phyloP scores from a whole-genome alignment of 2,888 invertebrate species.

The Thereva unica region DNA sequence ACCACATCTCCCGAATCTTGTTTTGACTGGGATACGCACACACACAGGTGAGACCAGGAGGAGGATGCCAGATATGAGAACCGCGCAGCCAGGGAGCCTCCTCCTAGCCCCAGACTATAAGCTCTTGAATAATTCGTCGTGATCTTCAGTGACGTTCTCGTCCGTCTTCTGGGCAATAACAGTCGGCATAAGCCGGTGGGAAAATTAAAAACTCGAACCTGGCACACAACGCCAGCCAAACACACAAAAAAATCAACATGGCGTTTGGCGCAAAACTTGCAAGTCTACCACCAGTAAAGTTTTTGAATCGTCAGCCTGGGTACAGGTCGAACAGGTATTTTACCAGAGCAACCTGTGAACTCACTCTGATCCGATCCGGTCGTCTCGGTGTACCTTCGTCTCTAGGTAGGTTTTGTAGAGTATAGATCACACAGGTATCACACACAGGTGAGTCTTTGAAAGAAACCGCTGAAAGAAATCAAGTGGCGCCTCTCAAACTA shows the following conservation, averaged over 20 bases:
- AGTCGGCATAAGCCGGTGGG: conserved; percentile 17
- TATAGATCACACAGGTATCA: conserved; percentile 19
- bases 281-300: conserved; percentile 14
- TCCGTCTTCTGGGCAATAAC: conserved; percentile 14
- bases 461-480: conserved; percentile 23
- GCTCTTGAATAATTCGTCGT: conserved; percentile 10
- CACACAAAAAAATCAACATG: conserved; percentile 13
- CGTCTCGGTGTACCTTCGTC: conserved; percentile 24
- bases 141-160: conserved; percentile 21
- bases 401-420: conserved; percentile 14
- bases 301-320: conserved; percentile 3
- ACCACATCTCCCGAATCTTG: conserved; percentile 24
- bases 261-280: conserved; percentile 9
- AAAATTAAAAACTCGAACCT: conserved; percentile 15
- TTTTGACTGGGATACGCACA: conserved; percentile 19
- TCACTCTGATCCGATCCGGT: conserved; percentile 4
- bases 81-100: no score
- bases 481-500: conserved; percentile 30
- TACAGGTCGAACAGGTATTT: conserved; percentile 30
- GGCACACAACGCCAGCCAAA: not conserved
- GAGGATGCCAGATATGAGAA: conserved; percentile 17
- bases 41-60: conserved; percentile 14
- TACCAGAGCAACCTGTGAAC: conserved; percentile 21
- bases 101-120: conserved; percentile 4
- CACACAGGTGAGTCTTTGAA: conserved; percentile 11